These are phyloP conservation scores for Ellobium chinense DNA, from an alignment of 2,888 invertebrate species.

Conservation along the genomic window DNA sequence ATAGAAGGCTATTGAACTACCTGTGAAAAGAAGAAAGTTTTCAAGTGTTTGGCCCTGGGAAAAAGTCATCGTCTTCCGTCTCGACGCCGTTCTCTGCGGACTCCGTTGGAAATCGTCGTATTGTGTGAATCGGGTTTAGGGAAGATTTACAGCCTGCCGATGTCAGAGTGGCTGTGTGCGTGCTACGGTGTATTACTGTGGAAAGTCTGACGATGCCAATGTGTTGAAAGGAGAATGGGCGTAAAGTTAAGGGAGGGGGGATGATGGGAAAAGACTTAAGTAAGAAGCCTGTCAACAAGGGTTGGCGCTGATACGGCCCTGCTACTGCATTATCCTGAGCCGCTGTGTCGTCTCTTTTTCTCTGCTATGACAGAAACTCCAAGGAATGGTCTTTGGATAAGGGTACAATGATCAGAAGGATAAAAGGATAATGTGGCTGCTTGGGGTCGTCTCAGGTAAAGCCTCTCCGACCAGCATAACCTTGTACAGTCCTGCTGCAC, in stretches of 20 bases:
- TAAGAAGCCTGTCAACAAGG: too few relatives aligned
- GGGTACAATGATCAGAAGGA: too few relatives aligned
- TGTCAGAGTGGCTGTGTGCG: background rate
- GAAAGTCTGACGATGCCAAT: too few relatives aligned
- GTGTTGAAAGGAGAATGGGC: background rate
- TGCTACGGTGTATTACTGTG: background rate
- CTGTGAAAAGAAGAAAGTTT: conserved; percentile 2
- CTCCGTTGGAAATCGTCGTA: background rate
- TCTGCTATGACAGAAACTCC: too few relatives aligned
- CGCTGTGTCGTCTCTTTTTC: too few relatives aligned
- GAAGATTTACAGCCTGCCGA: conserved; percentile 1
- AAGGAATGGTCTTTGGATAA: too few relatives aligned
- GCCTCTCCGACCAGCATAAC: too few relatives aligned
- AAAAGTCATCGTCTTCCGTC: background rate
- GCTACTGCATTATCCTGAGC: too few relatives aligned
- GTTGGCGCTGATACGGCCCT: too few relatives aligned
- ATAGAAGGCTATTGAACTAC: background rate
- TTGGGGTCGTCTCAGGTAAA: too few relatives aligned
- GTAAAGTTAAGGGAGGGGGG: background rate
- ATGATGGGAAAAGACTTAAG: background rate
- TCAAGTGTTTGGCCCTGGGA: background rate
- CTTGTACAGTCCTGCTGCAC: too few relatives aligned
- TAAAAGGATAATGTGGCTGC: too few relatives aligned
- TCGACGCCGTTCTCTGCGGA: background rate
- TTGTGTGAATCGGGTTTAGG: background rate